Percentiles rank a stretch among this genome's conserved stretches.
phyloP scores from a whole-genome alignment of 1,140 invertebrate species.

The Laodelphax striatellus region DNA sequence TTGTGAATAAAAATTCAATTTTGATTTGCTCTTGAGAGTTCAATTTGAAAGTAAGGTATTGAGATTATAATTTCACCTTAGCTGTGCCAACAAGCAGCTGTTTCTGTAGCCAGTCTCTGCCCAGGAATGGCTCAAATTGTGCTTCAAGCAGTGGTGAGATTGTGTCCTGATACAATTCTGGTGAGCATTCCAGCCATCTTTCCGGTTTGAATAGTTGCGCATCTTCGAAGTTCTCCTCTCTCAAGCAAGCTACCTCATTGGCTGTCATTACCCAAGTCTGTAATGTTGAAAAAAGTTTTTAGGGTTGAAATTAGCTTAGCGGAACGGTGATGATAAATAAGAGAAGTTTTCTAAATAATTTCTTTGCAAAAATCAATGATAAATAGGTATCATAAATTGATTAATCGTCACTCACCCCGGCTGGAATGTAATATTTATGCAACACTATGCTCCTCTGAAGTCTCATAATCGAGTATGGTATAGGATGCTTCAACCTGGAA shows the following conservation, averaged over 20 bases:
- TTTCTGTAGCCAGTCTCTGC: background rate
- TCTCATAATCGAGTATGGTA: conserved; percentile 48
- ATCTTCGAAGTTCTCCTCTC: conserved; percentile 58
- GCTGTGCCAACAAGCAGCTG: background rate
- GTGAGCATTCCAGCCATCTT: conserved; percentile 41
- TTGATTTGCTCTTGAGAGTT: too few relatives aligned
- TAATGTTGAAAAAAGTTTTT: too few relatives aligned
- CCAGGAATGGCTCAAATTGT: background rate
- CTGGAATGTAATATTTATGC: conserved; percentile 50
- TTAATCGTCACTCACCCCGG: conserved; percentile 41
- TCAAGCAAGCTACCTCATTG: conserved; percentile 48
- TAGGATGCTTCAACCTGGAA: conserved; percentile 42
- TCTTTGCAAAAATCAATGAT: too few relatives aligned
- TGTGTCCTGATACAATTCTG: background rate
- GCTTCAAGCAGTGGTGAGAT: background rate
- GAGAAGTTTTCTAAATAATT: too few relatives aligned
- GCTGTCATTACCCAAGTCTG: conserved; percentile 62
- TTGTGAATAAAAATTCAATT: too few relatives aligned
- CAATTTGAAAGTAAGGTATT: too few relatives aligned
- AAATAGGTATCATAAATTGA: too few relatives aligned
- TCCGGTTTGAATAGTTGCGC: conserved; percentile 54
- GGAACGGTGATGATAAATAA: too few relatives aligned
- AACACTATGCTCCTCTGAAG: conserved; percentile 50
- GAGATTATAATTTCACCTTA: background rate
- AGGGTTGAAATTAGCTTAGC: too few relatives aligned